Conservation (phyloP, 2,113 vertebrate genomes). For the Hyperopisus bebe region DNA sequence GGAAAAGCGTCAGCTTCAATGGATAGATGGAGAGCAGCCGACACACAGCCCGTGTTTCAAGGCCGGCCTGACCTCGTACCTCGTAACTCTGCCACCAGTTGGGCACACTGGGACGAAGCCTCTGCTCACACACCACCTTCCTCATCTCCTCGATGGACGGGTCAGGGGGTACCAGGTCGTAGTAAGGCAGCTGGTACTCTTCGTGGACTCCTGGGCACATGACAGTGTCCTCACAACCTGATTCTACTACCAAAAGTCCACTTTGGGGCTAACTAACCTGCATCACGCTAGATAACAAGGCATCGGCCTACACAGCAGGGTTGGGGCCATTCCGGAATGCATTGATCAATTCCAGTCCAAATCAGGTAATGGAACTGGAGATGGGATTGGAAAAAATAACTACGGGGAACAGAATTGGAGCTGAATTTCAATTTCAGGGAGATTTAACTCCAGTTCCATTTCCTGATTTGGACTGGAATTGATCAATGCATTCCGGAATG, state of each 20-base stretch:
- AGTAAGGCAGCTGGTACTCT: conserved; percentile 94
- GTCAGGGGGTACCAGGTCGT: conserved; percentile 88
- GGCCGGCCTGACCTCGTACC: conserved; percentile 50
- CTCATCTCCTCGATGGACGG: conserved; percentile 96
- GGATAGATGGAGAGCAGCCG: background rate
- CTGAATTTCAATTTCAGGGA: too few relatives aligned
- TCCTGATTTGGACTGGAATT: too few relatives aligned
- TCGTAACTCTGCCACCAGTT: conserved; percentile 98
- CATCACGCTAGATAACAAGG: background rate
- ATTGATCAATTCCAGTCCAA: too few relatives aligned
- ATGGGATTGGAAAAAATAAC: too few relatives aligned
- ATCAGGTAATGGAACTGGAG: too few relatives aligned
- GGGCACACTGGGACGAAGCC: conserved; percentile 82
- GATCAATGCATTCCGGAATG: too few relatives aligned
- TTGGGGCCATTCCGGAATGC: too few relatives aligned
- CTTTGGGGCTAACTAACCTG: background rate
- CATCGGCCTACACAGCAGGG: background rate
- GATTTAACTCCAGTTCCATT: too few relatives aligned
- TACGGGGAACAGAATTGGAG: too few relatives aligned
- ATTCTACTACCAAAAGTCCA: background rate
- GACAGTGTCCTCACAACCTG: background rate
- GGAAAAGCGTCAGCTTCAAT: background rate
- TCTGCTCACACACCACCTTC: conserved; percentile 92
- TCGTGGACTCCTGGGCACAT: conserved; percentile 76
- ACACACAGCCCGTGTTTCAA: background rate